Evolutionary conservation across 2,888 invertebrate genomes (phyloP).

Genomic region (Amorpha juglandis): DNA sequence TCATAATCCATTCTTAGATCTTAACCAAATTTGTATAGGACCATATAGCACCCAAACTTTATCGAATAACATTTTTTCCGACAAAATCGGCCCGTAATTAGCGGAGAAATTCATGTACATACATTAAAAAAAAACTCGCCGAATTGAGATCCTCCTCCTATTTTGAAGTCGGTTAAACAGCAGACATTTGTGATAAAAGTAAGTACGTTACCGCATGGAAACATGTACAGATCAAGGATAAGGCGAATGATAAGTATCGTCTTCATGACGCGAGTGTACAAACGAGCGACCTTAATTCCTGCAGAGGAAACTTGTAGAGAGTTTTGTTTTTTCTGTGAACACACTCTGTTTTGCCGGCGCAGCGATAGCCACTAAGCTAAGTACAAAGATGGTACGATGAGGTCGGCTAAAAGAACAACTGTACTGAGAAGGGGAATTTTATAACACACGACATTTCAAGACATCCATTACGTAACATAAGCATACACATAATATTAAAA

Average conservation of each 20-base stretch:
- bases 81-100: too few relatives aligned
- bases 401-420: slow-evolving; percentile 26
- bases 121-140: too few relatives aligned
- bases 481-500: too few relatives aligned
- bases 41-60: too few relatives aligned
- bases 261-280: background rate
- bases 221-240: background rate
- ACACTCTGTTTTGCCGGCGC: background rate
- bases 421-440: background rate
- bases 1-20: too few relatives aligned
- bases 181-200: background rate
- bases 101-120: too few relatives aligned
- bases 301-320: slow-evolving; percentile 2
- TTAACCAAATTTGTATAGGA: too few relatives aligned
- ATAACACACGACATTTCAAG: background rate
- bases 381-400: slow-evolving; percentile 18
- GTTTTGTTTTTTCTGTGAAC: slow-evolving; percentile 19
- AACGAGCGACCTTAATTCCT: slow-evolving; percentile 8
- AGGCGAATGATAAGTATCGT: background rate
- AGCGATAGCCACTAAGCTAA: slow-evolving; percentile 27
- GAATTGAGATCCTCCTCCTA: too few relatives aligned
- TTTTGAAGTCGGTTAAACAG: too few relatives aligned
- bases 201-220: background rate
- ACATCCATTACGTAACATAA: background rate
- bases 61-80: too few relatives aligned